phyloP scores from a whole-genome alignment of 2,113 vertebrate species.

The Rallus limicola region DNA sequence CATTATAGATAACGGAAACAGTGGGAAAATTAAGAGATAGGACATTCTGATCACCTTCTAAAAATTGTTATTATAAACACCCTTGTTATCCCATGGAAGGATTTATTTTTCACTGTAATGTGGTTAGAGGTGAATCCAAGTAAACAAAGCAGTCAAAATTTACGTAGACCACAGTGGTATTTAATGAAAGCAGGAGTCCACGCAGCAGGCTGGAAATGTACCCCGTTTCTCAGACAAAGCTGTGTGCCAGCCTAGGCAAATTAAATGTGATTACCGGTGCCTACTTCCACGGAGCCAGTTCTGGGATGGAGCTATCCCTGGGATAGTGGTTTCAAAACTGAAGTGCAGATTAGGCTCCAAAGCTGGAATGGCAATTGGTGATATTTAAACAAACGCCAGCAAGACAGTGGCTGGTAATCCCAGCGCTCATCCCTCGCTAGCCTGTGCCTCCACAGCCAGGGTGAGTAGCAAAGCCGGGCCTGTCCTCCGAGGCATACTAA shows the following conservation, averaged over 20 bases:
- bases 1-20: not conserved
- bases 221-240: not conserved
- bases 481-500: not conserved
- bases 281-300: not conserved
- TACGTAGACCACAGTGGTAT: not conserved
- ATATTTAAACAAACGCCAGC: not conserved
- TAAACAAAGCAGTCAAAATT: constrained; percentile 2
- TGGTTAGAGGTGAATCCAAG: not conserved
- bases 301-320: not conserved
- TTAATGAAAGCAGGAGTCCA: not conserved
- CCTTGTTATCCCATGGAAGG: not conserved
- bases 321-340: not conserved
- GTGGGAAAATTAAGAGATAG: not conserved
- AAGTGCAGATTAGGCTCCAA: not conserved
- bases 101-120: not conserved
- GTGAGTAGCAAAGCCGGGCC: not conserved
- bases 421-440: not conserved
- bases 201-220: not conserved
- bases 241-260: not conserved
- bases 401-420: not conserved
- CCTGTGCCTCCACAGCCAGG: not conserved
- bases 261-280: not conserved
- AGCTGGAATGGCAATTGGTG: not conserved
- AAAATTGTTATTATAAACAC: not conserved
- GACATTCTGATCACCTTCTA: not conserved